These are phyloP conservation scores for Crotalus viridis DNA, from an alignment of 2,113 vertebrate genomes.

Conservation along the genomic window DNA sequence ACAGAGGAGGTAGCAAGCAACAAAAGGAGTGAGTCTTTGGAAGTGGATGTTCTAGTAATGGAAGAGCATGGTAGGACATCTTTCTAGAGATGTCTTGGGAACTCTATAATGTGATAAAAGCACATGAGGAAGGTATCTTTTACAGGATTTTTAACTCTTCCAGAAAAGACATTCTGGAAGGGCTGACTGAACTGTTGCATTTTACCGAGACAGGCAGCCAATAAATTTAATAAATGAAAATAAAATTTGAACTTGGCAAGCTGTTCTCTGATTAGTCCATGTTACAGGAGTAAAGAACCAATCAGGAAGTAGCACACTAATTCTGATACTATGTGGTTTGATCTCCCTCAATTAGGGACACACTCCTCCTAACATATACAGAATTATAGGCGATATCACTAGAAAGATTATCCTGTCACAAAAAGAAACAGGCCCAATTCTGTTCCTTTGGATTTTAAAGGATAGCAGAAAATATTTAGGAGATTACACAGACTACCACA, in stretches of 20 bases:
- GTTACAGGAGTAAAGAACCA: background rate
- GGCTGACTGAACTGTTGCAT: background rate
- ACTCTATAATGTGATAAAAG: background rate
- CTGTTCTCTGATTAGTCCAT: background rate
- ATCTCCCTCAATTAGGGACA: background rate
- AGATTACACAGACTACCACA: background rate
- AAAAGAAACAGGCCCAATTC: background rate
- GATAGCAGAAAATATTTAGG: background rate
- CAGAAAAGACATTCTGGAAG: background rate
- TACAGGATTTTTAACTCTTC: background rate
- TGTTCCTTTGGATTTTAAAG: background rate
- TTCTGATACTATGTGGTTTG: background rate
- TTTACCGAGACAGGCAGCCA: background rate
- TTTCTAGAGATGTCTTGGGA: background rate
- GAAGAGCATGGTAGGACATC: background rate
- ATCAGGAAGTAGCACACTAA: background rate
- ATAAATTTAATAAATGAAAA: background rate
- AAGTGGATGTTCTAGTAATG: background rate
- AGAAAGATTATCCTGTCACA: background rate
- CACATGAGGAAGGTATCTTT: background rate
- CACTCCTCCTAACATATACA: background rate
- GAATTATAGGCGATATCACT: background rate
- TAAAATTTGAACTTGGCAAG: background rate
- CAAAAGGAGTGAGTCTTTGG: background rate
- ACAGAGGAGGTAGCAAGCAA: background rate